phyloP scores from a whole-genome alignment of 2,797 vertebrate genomes.

The Chaenodraco wilsoni region DNA sequence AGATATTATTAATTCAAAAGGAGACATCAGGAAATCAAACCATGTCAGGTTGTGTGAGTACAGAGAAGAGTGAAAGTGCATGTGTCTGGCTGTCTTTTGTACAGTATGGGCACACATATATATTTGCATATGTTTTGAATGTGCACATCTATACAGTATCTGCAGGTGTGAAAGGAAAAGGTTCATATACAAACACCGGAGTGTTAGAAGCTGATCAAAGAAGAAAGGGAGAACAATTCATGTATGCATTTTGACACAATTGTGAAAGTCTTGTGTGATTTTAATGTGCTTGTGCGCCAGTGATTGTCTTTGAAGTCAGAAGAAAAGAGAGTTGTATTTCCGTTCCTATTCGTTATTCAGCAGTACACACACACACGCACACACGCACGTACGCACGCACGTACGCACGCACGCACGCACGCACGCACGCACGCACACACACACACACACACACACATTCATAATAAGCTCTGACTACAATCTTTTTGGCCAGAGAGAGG shows the following conservation, averaged over 20 bases:
- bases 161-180: constrained; percentile 18
- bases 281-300: constrained; percentile 26
- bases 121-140: not conserved
- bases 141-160: not conserved
- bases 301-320: constrained; percentile 68
- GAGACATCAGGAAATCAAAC: constrained; percentile 53
- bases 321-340: constrained; percentile 58
- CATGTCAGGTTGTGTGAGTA: constrained; percentile 41
- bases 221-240: constrained; percentile 40
- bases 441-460: not conserved
- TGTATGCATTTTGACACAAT: constrained; percentile 55
- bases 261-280: constrained; percentile 44
- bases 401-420: too few relatives aligned
- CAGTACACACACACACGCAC: constrained; percentile 37
- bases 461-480: constrained; percentile 42
- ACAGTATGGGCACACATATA: not conserved
- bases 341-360: constrained; percentile 61
- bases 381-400: too few relatives aligned
- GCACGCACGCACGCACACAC: too few relatives aligned
- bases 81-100: not conserved
- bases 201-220: constrained; percentile 57
- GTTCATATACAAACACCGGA: constrained; percentile 28
- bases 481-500: constrained; percentile 5
- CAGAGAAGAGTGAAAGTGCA: constrained; percentile 5
- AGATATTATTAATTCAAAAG: constrained; percentile 65